Base-by-base conservation (phyloP, 2,113 vertebrate species). In the Ariopsis seemanni region DNA sequence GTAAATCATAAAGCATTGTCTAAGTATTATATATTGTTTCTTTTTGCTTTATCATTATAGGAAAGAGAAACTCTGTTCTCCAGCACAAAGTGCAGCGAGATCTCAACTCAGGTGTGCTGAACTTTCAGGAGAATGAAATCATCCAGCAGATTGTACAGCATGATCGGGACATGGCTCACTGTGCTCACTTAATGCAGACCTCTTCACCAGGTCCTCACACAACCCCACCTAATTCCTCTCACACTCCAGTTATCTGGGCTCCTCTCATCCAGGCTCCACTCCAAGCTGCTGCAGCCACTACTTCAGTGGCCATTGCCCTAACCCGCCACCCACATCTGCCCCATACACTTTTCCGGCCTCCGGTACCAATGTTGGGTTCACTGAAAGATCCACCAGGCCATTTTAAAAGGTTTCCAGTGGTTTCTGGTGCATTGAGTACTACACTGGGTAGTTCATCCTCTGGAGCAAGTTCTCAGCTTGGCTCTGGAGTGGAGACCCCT, bases 71-170 rank as follows among this genome's bases (percentile, higher is more conserved):
- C 92, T 99, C 98, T 88, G 96, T 98, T 88, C 96, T 99, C 50
- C 96, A 98, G 55, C 97, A 98, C 88, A 99, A 99, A 92, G 98
- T 99, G 87, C 97, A 98, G 92, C 97, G 98, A 17, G 97, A 99
- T 94, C 97, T 98, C 91, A 98, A 97, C 94, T 97, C 97, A 0
- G 98, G 98, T 6, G 96, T 97, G 81, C 96, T 98, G 91, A 98
- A 99, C 95, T 96, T 97, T 92, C 97, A 98, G 80, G 98, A 99
- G 93, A 99, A 94, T 0, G 98, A 98, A 95, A 99, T 99, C 92
- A 99, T 99, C 95, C 98, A 99, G 96, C 98, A 98, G 95, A 99
- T 99, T 1, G 98, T 99, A 89, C 97, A 97, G 90, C 98, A 99
- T 0, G 98, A 99, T 94, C 95, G 98, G 0, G 97, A 99, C 93